Base-by-base conservation (phyloP, 64 coral and sea anemone genomes). In the Cladopsammia gracilis region DNA sequence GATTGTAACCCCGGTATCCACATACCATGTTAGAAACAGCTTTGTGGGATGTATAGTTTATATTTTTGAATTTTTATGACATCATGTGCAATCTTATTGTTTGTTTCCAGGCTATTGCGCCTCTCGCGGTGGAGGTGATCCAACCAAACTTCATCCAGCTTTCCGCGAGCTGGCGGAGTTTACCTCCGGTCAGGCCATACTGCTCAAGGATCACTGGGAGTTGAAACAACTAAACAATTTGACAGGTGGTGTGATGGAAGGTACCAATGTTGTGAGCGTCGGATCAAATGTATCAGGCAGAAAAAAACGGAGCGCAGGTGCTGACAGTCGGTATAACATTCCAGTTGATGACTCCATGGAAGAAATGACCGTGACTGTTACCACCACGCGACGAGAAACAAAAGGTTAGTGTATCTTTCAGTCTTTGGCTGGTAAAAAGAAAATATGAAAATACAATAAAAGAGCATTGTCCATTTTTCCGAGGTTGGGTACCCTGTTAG, bases 231-330 rank as follows among this genome's bases (percentile, higher is more conserved):
- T 98, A 0, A 87, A 59, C 58, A 70, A 47, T 14, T 68, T 90
- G 67, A 98, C 94, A 7, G 80, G 87, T 22, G 87, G 91, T 6
- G 87, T 89, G 12, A 82, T 98, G 5, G 94, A 88, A 4, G 97
- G 97, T 4, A 80, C 88, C 10, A 98, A 74, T 53, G 76, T 90
- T 1, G 79, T 96, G 5, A 90, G 76, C n/a, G 52, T 79, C 15
- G 97, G 97, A 6, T 93, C 91, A n/a, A 96, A 83, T 24, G 2
- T 16, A 19, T 54, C 53, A 13, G 25, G 48, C 10, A 66, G 88
- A 4, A 83, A 76, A 42, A 98, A 98, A 64, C 87, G 97, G n/a
- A 68, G 90, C 52, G 73, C 26, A 5, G 25, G 18, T 23, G 25
- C 65, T 46, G 49, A 64, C 71, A 71, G 69, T 48, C 82, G 90